These are phyloP conservation scores for Ciona savignyi DNA, from an alignment of 23 tunicate species.

Conservation along the genomic window DNA sequence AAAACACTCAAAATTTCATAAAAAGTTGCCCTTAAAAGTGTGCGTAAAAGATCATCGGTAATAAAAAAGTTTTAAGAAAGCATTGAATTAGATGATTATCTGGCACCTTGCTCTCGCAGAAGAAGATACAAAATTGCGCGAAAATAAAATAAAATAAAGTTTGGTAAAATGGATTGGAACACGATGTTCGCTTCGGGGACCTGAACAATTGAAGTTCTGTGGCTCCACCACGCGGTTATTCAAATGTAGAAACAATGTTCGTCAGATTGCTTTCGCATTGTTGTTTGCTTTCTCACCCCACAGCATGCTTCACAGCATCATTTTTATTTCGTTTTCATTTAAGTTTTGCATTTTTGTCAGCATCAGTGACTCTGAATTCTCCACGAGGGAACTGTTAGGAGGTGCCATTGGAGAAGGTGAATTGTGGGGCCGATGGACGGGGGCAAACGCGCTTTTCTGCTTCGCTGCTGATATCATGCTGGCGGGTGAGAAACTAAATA, in stretches of 20 bases:
- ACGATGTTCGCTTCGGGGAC: background rate
- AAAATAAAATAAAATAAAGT: background rate
- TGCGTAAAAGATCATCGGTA: too few relatives aligned
- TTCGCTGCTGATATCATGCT: conserved; percentile 76
- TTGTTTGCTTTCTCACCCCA: too few relatives aligned
- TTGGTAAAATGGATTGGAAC: background rate
- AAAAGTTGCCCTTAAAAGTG: background rate
- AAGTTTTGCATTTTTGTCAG: too few relatives aligned
- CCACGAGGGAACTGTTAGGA: conserved; percentile 12
- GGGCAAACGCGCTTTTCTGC: conserved; percentile 90
- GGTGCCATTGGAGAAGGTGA: conserved; percentile 50
- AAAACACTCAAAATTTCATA: background rate
- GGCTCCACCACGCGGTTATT: background rate
- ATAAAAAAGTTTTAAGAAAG: too few relatives aligned
- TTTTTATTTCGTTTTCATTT: too few relatives aligned
- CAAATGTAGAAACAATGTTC: too few relatives aligned
- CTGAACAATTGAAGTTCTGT: background rate
- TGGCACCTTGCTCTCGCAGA: background rate
- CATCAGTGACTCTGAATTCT: too few relatives aligned
- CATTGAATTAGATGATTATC: too few relatives aligned
- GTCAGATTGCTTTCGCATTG: too few relatives aligned
- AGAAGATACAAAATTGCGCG: too few relatives aligned
- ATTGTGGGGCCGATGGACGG: conserved; percentile 68
- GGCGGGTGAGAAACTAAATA: conserved; percentile 86
- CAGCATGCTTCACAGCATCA: too few relatives aligned